Conservation (phyloP, 2,113 vertebrate species). For the Lepisosteus osseus region DNA sequence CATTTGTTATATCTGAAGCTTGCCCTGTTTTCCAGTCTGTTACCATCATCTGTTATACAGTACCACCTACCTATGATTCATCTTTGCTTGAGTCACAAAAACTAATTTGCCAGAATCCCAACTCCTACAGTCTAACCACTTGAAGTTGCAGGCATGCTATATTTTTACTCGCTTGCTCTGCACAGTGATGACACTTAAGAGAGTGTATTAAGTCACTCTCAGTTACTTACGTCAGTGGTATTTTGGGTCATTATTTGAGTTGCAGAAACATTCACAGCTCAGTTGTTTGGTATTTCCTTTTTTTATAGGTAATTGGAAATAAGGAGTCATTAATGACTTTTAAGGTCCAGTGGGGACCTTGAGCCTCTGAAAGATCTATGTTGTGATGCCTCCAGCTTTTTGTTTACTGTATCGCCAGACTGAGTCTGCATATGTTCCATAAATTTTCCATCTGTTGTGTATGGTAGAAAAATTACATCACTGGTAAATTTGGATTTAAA, state of each 20-base stretch:
- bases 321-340: background rate
- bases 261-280: background rate
- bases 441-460: too few species aligned
- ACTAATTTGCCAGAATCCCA: background rate
- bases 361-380: background rate
- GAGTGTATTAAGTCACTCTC: too few species aligned
- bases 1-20: background rate
- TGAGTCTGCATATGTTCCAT: too few species aligned
- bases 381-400: conserved; percentile 9
- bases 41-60: conserved; percentile 4
- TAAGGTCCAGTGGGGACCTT: background rate
- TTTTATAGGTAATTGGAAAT: conserved; percentile 2
- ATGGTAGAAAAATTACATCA: background rate
- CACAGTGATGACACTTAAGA: background rate
- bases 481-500: too few species aligned
- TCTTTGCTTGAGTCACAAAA: background rate
- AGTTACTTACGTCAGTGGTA: background rate
- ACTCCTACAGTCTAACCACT: background rate
- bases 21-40: conserved; percentile 19
- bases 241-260: conserved; percentile 13
- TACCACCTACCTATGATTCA: conserved; percentile 10
- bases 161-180: background rate
- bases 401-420: conserved; percentile 39
- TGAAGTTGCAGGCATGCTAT: background rate
- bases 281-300: conserved; percentile 11